Evolutionary conservation across 2,113 vertebrate species (phyloP).

Genomic region (Toxotes chatareus): DNA sequence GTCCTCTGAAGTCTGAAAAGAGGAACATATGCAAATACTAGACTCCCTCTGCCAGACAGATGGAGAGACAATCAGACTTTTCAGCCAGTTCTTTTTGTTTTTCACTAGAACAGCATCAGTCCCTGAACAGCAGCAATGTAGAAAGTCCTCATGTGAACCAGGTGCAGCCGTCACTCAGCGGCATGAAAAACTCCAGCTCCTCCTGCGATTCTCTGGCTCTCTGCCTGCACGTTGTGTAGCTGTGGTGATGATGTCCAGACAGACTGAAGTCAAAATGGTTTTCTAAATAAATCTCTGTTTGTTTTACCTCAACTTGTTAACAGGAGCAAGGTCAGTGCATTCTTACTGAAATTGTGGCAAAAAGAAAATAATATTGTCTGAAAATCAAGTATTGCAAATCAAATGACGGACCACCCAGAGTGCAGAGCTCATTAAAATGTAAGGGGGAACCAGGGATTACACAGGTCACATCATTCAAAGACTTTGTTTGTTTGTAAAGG

Average conservation of each 20-base stretch:
- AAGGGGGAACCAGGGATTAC: slow-evolving; percentile 7
- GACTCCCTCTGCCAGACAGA: slow-evolving; percentile 36
- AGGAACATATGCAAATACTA: slow-evolving; percentile 31
- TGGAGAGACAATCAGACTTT: slow-evolving; percentile 16
- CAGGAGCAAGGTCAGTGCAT: background rate
- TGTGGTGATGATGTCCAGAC: slow-evolving; percentile 15
- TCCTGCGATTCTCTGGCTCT: slow-evolving; percentile 11
- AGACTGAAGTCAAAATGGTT: background rate
- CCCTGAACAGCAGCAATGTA: slow-evolving; percentile 17
- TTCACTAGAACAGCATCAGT: slow-evolving; percentile 14
- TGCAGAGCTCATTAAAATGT: slow-evolving; percentile 41
- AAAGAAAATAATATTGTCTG: background rate
- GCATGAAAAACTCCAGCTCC: slow-evolving; percentile 17
- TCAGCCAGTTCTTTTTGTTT: slow-evolving; percentile 21
- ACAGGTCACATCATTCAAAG: slow-evolving; percentile 48
- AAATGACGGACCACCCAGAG: slow-evolving; percentile 43
- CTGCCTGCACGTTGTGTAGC: slow-evolving; percentile 7
- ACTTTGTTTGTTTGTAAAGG: slow-evolving; percentile 33
- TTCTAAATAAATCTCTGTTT: slow-evolving; percentile 9
- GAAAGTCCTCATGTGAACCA: slow-evolving; percentile 58
- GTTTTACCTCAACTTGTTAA: background rate
- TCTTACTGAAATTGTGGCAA: background rate
- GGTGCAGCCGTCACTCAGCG: slow-evolving; percentile 25
- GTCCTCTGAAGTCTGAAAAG: background rate
- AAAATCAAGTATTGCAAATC: background rate